These are phyloP conservation scores for Antrozous pallidus DNA, from an alignment of 2,797 vertebrate genomes.

Conservation along the genomic window DNA sequence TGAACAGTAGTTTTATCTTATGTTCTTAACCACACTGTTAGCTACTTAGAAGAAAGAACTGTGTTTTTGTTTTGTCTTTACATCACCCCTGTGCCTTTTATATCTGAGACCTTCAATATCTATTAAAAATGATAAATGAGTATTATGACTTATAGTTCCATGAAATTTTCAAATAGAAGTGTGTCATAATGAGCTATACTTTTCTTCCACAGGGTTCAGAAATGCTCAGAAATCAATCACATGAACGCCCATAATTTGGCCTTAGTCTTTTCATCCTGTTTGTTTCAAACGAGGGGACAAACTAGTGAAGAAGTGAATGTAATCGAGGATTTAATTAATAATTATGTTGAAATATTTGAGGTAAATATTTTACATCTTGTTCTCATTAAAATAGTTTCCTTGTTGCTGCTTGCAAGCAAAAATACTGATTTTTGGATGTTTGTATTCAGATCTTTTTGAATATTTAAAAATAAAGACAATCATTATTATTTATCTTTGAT, in stretches of 20 bases:
- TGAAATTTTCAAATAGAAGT: background rate
- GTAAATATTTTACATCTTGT: slow-evolving; percentile 84
- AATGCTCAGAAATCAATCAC: slow-evolving; percentile 93
- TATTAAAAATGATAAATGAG: background rate
- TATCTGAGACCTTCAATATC: background rate
- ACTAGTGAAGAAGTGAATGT: slow-evolving; percentile 91
- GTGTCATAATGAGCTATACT: slow-evolving; percentile 58
- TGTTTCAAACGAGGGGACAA: slow-evolving; percentile 96
- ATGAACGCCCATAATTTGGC: slow-evolving; percentile 91
- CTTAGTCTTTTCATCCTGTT: slow-evolving; percentile 91
- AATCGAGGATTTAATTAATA: slow-evolving; percentile 92
- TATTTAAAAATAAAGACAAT: slow-evolving; percentile 24
- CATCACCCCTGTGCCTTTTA: background rate
- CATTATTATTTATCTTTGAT: background rate
- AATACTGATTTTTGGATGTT: background rate
- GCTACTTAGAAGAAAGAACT: background rate
- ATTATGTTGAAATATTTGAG: slow-evolving; percentile 92
- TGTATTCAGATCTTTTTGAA: background rate
- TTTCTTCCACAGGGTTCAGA: slow-evolving; percentile 86
- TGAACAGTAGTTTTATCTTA: background rate
- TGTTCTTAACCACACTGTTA: background rate
- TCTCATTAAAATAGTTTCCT: background rate
- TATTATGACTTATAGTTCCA: background rate
- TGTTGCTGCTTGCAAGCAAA: slow-evolving; percentile 27
- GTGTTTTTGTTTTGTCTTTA: background rate